Conservation (phyloP, 2,888 invertebrate species). For the Digitonthophagus gazella region DNA sequence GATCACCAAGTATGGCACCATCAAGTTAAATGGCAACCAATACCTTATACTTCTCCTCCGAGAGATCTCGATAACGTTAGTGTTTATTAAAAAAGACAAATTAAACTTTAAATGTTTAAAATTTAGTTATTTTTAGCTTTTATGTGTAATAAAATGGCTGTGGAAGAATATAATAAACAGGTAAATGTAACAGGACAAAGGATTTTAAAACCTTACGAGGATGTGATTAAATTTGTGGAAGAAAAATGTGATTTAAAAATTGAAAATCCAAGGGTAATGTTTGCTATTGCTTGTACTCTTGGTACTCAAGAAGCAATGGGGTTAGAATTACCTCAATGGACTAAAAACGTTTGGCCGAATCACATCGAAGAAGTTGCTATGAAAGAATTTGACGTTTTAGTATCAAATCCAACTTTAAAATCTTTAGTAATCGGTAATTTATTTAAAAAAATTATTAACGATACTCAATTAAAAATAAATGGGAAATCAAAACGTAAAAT, state of each 20-base stretch:
- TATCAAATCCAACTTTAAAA: constrained; percentile 15
- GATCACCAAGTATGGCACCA: constrained; percentile 56
- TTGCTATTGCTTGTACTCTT: constrained; percentile 45
- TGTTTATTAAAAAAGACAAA: constrained; percentile 2
- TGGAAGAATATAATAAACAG: constrained; percentile 14
- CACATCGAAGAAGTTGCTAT: constrained; percentile 39
- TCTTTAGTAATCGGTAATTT: constrained; percentile 15
- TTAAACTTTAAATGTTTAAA: background rate
- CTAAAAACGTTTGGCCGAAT: constrained; percentile 36
- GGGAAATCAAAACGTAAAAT: constrained; percentile 14
- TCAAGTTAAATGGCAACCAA: constrained; percentile 66
- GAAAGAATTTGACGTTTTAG: constrained; percentile 43
- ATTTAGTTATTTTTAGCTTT: constrained; percentile 22
- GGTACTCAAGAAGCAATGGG: constrained; percentile 29
- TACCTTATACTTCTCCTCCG: constrained; percentile 64
- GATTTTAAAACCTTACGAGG: background rate
- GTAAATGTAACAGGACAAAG: background rate
- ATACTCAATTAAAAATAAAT: constrained; percentile 18
- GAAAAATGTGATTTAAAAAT: constrained; percentile 38
- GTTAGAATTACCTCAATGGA: constrained; percentile 44
- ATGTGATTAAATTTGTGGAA: constrained; percentile 17
- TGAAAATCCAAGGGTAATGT: constrained; percentile 37
- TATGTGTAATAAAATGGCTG: constrained; percentile 5
- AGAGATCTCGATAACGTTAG: constrained; percentile 19
- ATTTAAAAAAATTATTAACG: constrained; percentile 22